Conservation (phyloP, 2,888 invertebrate genomes). For the Drosophila lutescens region DNA sequence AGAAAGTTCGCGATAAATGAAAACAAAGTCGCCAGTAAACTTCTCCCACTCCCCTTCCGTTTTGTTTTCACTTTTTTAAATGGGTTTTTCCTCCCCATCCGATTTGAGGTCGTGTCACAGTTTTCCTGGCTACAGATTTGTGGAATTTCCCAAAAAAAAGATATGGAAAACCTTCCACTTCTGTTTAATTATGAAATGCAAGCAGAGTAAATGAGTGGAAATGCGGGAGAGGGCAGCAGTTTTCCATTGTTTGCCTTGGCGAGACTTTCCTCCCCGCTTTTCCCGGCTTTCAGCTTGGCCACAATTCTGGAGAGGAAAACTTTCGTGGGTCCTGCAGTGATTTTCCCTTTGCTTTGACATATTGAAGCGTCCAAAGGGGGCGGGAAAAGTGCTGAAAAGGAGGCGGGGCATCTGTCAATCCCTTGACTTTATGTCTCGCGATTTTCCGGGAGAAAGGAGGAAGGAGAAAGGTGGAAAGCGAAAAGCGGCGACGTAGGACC, state of each 20-base stretch:
- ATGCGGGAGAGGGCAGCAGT: neutral
- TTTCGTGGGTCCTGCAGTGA: conserved; percentile 23
- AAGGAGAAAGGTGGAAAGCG: neutral
- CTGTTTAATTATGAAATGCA: conserved; percentile 51
- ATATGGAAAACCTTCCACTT: conserved; percentile 1
- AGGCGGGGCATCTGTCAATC: conserved; percentile 35
- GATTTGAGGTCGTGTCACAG: conserved; percentile 45
- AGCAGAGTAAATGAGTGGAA: conserved; percentile 32
- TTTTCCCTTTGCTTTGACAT: conserved; percentile 31
- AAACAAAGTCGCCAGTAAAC: conserved; percentile 35
- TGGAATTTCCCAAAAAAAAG: neutral
- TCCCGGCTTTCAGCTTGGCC: conserved; percentile 14
- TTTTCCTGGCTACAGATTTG: conserved; percentile 27
- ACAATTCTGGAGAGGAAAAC: conserved; percentile 30
- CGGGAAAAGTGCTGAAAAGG: neutral
- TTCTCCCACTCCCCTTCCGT: neutral
- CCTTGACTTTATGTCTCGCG: conserved; percentile 29
- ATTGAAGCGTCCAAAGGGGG: conserved; percentile 16
- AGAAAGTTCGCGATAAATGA: conserved; percentile 40
- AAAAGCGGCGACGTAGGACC: conserved; percentile 5
- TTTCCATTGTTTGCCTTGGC: conserved; percentile 20
- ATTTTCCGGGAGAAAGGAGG: conserved; percentile 5
- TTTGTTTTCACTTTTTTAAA: conserved; percentile 21
- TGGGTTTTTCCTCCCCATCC: conserved; percentile 7
- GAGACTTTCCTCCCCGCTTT: neutral